These are phyloP conservation scores for Numida meleagris DNA, from an alignment of 2,113 vertebrate species.

Conservation along the genomic window DNA sequence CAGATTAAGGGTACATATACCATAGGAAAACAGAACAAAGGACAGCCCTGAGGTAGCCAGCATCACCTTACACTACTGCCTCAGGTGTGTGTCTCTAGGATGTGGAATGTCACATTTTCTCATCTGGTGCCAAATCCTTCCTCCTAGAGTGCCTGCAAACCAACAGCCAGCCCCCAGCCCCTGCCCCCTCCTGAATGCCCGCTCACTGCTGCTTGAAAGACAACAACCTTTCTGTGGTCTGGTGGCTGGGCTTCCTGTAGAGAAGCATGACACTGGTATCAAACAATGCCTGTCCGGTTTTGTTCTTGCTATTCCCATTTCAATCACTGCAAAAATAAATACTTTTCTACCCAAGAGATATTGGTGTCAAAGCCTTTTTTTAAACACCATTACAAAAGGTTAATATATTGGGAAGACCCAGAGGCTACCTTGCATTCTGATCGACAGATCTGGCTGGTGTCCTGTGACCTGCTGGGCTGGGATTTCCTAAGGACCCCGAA, in stretches of 20 bases:
- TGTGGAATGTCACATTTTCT: not conserved
- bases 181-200: not conserved
- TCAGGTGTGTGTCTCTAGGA: not conserved
- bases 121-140: not conserved
- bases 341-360: not conserved
- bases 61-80: not conserved
- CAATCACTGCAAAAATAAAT: not conserved
- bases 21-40: not conserved
- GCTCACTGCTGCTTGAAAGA: not conserved
- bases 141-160: not conserved
- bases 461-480: not conserved
- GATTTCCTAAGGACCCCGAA: not conserved
- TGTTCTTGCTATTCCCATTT: not conserved
- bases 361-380: rapidly evolving
- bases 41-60: not conserved
- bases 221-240: not conserved
- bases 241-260: not conserved
- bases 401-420: not conserved
- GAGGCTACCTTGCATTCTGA: not conserved
- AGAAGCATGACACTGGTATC: not conserved
- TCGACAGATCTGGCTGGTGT: not conserved
- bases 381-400: not conserved
- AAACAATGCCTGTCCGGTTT: not conserved
- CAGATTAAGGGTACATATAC: not conserved
- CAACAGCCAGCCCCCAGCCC: not conserved